Percentiles rank a stretch among this genome's conserved stretches.
These are phyloP conservation scores for Crossaster papposus DNA, from an alignment of 53 echinoderm and acorn worm genomes.

Conservation along the genomic window DNA sequence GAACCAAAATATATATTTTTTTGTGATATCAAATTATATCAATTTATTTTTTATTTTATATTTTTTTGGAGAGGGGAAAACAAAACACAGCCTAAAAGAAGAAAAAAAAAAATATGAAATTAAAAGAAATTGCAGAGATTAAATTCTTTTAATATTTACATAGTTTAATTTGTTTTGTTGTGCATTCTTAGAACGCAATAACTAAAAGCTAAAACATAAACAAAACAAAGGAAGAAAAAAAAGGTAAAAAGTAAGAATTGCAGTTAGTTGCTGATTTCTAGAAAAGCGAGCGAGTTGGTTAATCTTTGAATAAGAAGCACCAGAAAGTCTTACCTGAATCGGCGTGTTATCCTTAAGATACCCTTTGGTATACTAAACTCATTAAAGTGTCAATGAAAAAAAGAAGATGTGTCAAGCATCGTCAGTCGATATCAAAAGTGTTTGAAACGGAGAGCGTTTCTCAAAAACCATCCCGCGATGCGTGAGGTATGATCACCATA, in stretches of 20 bases:
- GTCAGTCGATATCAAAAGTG: background rate
- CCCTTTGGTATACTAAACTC: conserved; percentile 48
- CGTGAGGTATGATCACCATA: background rate
- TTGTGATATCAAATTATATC: too few species aligned
- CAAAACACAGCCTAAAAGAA: too few species aligned
- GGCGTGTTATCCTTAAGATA: conserved; percentile 49
- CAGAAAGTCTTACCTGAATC: conserved; percentile 38
- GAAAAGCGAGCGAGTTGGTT: conserved; percentile 14
- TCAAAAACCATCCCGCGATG: background rate
- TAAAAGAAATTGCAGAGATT: background rate
- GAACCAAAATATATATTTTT: too few species aligned
- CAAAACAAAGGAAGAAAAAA: background rate
- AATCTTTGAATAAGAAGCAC: background rate
- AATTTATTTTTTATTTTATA: too few species aligned
- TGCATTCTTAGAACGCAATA: too few species aligned
- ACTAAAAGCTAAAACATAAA: background rate
- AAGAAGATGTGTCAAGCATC: conserved; percentile 1
- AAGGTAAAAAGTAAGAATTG: background rate
- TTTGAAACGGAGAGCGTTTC: background rate
- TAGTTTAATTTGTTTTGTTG: background rate
- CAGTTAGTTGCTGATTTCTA: background rate
- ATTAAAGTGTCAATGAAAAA: background rate
- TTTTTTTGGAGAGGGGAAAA: too few species aligned
- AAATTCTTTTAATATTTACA: background rate
- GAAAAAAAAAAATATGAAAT: background rate